Percentiles rank a stretch among this genome's conserved stretches.
Conservation (phyloP, 2,797 vertebrate genomes). For the Rhinichthys osculus region DNA sequence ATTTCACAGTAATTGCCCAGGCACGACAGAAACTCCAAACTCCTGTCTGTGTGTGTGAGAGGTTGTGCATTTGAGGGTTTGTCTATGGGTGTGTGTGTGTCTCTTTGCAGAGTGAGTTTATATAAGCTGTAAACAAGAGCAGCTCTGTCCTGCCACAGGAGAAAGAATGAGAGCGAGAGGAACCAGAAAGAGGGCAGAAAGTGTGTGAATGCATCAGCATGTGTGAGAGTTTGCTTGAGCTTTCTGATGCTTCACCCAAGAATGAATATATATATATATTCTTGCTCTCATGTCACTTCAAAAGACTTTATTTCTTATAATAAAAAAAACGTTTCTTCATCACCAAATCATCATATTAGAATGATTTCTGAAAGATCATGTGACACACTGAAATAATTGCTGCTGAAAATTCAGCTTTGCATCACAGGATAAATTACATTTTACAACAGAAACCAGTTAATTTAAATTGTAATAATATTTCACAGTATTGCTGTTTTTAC, state of each 20-base stretch:
- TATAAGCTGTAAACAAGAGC: slow-evolving; percentile 83
- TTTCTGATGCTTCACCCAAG: not conserved
- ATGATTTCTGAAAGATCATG: too few species aligned
- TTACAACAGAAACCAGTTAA: too few species aligned
- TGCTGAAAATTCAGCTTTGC: too few species aligned
- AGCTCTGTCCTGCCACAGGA: slow-evolving; percentile 74
- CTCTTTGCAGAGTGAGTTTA: slow-evolving; percentile 70
- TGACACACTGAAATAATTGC: too few species aligned
- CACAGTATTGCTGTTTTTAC: too few species aligned
- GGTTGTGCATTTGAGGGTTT: not conserved
- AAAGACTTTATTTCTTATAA: not conserved
- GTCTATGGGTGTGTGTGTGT: slow-evolving; percentile 51
- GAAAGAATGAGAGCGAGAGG: slow-evolving; percentile 41
- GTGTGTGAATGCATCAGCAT: slow-evolving; percentile 31
- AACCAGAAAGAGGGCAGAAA: slow-evolving; percentile 36
- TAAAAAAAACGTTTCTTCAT: too few species aligned
- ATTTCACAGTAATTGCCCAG: not conserved
- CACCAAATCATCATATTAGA: too few species aligned
- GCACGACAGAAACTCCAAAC: slow-evolving; percentile 30
- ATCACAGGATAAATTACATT: too few species aligned
- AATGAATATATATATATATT: not conserved
- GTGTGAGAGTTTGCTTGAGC: slow-evolving; percentile 28
- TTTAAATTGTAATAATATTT: too few species aligned
- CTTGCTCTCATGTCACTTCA: not conserved
- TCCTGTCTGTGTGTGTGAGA: slow-evolving; percentile 1